phyloP scores from a whole-genome alignment of 2,888 invertebrate species.

The Microchrysa polita region DNA sequence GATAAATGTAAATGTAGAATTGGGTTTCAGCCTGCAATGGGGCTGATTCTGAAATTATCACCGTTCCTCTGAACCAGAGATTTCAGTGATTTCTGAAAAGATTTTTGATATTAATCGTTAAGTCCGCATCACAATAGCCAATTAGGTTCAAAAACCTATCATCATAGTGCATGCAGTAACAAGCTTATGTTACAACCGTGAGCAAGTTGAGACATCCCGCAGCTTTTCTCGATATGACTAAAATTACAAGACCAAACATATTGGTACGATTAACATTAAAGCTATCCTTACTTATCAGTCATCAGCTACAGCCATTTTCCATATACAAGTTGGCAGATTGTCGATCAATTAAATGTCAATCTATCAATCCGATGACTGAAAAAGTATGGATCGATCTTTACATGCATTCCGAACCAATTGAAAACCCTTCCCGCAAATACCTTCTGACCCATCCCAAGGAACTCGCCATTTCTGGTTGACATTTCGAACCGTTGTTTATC shows the following conservation, averaged over 20 bases:
- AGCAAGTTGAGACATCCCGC: constrained; percentile 32
- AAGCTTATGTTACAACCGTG: constrained; percentile 32
- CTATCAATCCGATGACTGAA: too few relatives aligned
- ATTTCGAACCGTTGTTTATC: constrained; percentile 15
- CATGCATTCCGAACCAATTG: constrained; percentile 21
- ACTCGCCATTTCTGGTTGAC: background rate
- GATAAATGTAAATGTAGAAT: too few relatives aligned
- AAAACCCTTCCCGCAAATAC: constrained; percentile 32
- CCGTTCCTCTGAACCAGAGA: too few relatives aligned
- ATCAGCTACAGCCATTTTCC: too few relatives aligned
- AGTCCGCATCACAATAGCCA: constrained; percentile 52
- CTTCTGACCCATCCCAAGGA: constrained; percentile 10
- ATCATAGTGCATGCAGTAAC: constrained; percentile 45
- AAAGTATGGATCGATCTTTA: too few relatives aligned
- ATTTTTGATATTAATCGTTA: too few relatives aligned
- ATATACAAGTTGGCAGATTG: too few relatives aligned
- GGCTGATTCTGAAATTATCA: too few relatives aligned
- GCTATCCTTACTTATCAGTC: background rate
- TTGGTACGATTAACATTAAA: background rate
- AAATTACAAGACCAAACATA: background rate
- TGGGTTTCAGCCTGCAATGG: too few relatives aligned
- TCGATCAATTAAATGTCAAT: too few relatives aligned
- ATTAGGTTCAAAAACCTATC: constrained; percentile 9
- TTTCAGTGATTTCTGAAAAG: too few relatives aligned
- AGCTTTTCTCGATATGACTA: constrained; percentile 24